These are phyloP conservation scores for Drosophila serrata DNA, from an alignment of 1,140 invertebrate genomes.

Conservation along the genomic window DNA sequence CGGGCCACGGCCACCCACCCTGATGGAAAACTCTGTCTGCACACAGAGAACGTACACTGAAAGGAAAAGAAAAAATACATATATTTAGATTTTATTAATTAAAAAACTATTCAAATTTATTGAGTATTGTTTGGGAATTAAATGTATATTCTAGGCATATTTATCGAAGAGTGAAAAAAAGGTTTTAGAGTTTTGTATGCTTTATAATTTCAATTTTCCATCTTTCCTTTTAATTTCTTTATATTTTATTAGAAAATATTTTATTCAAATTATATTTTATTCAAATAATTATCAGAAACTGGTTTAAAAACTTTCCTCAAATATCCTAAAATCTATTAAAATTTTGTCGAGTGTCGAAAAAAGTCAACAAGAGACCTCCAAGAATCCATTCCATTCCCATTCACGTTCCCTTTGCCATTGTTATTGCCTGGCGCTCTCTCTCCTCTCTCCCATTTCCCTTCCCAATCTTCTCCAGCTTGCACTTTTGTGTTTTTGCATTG, in stretches of 20 bases:
- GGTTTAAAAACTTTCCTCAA: neutral
- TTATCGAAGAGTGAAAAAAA: too few species aligned
- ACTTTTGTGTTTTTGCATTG: conserved; percentile 75
- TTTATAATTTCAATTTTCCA: too few species aligned
- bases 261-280: too few species aligned
- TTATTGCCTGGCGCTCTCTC: conserved; percentile 14
- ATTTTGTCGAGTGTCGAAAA: conserved; percentile 16
- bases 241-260: too few species aligned
- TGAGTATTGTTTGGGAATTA: too few species aligned
- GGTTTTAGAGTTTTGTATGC: too few species aligned
- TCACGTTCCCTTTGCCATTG: conserved; percentile 41
- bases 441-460: neutral
- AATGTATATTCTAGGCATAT: too few species aligned
- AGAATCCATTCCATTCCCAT: conserved; percentile 29
- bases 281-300: too few species aligned
- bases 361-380: conserved; percentile 43
- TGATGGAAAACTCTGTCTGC: conserved; percentile 43
- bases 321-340: neutral
- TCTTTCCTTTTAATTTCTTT: too few species aligned
- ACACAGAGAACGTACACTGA: conserved; percentile 6
- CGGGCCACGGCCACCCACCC: conserved; percentile 67
- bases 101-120: too few species aligned
- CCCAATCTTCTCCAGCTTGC: conserved; percentile 48
- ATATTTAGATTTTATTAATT: neutral
- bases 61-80: neutral